These are phyloP conservation scores for Drosophila erecta DNA, from an alignment of 1,140 invertebrate species.

Conservation along the genomic window DNA sequence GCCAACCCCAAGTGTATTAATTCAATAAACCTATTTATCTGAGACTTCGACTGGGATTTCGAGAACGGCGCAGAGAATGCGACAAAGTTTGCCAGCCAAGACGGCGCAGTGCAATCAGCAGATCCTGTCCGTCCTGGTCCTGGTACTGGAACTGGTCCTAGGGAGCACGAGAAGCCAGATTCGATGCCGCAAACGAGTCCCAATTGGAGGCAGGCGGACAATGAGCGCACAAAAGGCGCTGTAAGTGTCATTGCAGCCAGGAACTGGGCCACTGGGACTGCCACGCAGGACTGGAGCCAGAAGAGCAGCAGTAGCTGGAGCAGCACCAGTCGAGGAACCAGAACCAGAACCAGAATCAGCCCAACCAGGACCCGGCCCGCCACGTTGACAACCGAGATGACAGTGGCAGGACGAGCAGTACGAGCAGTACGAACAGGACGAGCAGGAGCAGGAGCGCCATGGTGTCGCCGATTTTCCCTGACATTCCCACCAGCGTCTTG, in stretches of 20 bases:
- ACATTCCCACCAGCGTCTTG: slow-evolving; percentile 53
- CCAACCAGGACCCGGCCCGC: slow-evolving; percentile 19
- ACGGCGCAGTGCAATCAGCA: slow-evolving; percentile 73
- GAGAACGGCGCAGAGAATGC: slow-evolving; percentile 57
- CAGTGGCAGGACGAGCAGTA: slow-evolving; percentile 17
- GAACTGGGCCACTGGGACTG: slow-evolving; percentile 73
- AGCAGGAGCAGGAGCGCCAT: slow-evolving; percentile 11
- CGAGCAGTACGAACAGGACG: slow-evolving; percentile 11
- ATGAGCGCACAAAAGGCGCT: slow-evolving; percentile 73
- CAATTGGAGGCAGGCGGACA: slow-evolving; percentile 70
- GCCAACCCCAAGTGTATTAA: slow-evolving; percentile 62
- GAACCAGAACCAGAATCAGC: slow-evolving; percentile 7
- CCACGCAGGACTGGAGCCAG: slow-evolving; percentile 32
- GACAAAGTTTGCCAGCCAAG: slow-evolving; percentile 70
- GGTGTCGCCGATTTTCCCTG: slow-evolving; percentile 63
- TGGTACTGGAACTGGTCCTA: background rate
- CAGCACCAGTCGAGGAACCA: background rate
- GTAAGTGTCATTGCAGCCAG: slow-evolving; percentile 77
- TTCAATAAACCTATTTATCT: slow-evolving; percentile 82
- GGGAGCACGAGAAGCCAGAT: slow-evolving; percentile 51
- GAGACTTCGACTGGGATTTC: slow-evolving; percentile 41
- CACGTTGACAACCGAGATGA: slow-evolving; percentile 57
- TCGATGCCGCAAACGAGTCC: slow-evolving; percentile 77
- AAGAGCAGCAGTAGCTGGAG: slow-evolving; percentile 11
- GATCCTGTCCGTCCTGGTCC: slow-evolving; percentile 1